Base-by-base conservation (phyloP, 2,888 invertebrate genomes). In the Athrips mouffetella region DNA sequence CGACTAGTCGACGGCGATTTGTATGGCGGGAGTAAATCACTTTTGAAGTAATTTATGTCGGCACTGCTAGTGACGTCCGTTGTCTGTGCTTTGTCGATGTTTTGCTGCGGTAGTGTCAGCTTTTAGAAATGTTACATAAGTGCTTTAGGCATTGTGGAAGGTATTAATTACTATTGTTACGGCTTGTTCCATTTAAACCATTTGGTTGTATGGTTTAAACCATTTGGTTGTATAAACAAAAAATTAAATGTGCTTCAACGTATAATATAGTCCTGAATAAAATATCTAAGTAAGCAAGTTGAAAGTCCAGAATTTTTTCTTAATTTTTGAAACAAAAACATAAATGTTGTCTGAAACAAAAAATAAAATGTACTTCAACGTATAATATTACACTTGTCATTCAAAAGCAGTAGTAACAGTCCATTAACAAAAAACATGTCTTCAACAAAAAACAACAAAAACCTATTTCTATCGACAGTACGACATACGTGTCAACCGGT, bases 41-140 rank as follows among this genome's bases (percentile, higher is more conserved):
- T 83, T 81, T 75, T 81, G 78, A 79, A 80, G 82, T 85, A 83
- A 85, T 86, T 83, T 85, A 85, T 80, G 81, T 76, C 61, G 60
- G 62, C 65, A 58, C 59, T 53, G 58, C 58, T 75, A 83, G 83
- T 73, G 83, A 65, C 70, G 85, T 58, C 63, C 52, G 13, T 27
- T 20, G 27, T 23, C 45, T 41, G 46, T 51, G 37, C 40, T 53
- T 53, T 62, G 55, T 60, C 63, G 62, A 63, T 60, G 53, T 49
- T 59, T 49, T 51, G 42, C 10, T 13, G 29, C 16, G 8, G 18
- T 16, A 16, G 44, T 39, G 15, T 20, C 18, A 31, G 33, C 29
- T 27, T 33, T 30, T 20, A 33, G 40, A 5, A 15, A 18, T 40
- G 25, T 15, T 1, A n/a, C 23, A 3, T n/a, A 39, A 4, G n/a